Evolutionary conservation across 2,888 invertebrate genomes (phyloP), one percentile per base, ranked within the genome.

Genomic region (Dynastes hyllus): DNA sequence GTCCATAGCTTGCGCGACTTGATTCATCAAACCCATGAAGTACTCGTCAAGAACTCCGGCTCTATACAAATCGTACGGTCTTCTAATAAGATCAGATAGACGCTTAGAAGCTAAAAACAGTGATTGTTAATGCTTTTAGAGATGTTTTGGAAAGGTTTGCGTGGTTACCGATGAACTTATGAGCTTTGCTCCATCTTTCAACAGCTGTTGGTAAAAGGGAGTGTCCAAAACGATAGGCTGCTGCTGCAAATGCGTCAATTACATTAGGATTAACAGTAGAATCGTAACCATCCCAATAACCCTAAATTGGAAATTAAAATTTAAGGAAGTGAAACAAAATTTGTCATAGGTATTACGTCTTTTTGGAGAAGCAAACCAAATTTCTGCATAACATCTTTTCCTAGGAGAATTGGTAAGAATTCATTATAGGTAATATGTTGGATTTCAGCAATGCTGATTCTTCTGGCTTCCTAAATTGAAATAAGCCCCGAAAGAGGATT

Each of bases 1-100:
- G 87, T 97, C 97, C 96, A 97, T 97, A 86, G 97, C 96, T 89
- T 97, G 97, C 1, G 97, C 96, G 29, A 97, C 96, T 91, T 97
- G 97, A 88, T 97, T 97, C 94, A 96, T 95, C 81, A 97, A 90
- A 53, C 97, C 97, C 95, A 97, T 96, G 51, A 97, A 93, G 87
- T 97, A 97, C 89, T 97, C 96, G 87, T 97, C 97, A 45, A 97
- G 90, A 2, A 97, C 95, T 77, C 97, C 97, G 22, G 97, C 96
- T 86, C 97, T 92, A 89, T 97, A 97, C 82, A 97, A 90, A 88
- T 97, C 97, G 87, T 94, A 97, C 0, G 97, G 97, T 85, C 96
- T 93, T 84, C 97, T 93, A 86, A 97, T 96, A 78, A 97, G 91
- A 86, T 97, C 96, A 0, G 97, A 96, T 70, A 97, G 90, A 84